phyloP scores from a whole-genome alignment of 2,888 invertebrate species.

The Ochropleura leucogaster region DNA sequence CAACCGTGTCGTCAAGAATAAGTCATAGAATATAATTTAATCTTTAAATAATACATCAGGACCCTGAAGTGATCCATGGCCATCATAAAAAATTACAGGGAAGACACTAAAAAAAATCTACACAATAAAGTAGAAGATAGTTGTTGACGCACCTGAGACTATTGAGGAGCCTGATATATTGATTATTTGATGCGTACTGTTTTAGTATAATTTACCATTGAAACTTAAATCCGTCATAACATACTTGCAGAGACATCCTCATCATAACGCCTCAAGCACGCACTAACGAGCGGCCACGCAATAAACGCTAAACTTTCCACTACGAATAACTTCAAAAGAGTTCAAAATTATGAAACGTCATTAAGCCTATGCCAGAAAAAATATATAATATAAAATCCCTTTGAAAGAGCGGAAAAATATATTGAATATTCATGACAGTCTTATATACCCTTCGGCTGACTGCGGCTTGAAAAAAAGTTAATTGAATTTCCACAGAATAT shows the following conservation, averaged over 20 bases:
- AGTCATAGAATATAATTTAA: too few relatives aligned
- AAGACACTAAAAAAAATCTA: too few relatives aligned
- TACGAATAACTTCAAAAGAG: slow-evolving; percentile 55
- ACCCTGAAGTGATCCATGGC: too few relatives aligned
- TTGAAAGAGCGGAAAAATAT: slow-evolving; percentile 63
- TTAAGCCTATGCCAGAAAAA: slow-evolving; percentile 55
- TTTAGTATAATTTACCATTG: too few relatives aligned
- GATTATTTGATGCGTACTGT: too few relatives aligned
- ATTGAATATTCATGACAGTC: slow-evolving; percentile 71
- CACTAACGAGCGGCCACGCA: slow-evolving; percentile 45
- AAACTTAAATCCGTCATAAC: neutral
- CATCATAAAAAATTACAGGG: too few relatives aligned
- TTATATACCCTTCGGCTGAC: slow-evolving; percentile 59
- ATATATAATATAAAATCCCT: slow-evolving; percentile 61
- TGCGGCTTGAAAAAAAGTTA: slow-evolving; percentile 65
- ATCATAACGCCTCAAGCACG: slow-evolving; percentile 9
- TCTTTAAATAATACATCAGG: too few relatives aligned
- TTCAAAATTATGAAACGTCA: slow-evolving; percentile 63
- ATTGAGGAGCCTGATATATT: too few relatives aligned
- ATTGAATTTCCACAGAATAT: slow-evolving; percentile 71
- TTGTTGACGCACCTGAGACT: too few relatives aligned
- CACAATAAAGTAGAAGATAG: too few relatives aligned
- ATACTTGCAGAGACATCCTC: neutral
- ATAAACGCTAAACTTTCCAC: slow-evolving; percentile 49
- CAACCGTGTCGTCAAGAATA: too few relatives aligned